These are phyloP conservation scores for Odontamblyopus rebecca DNA, from an alignment of 2,797 vertebrate species.

Conservation along the genomic window DNA sequence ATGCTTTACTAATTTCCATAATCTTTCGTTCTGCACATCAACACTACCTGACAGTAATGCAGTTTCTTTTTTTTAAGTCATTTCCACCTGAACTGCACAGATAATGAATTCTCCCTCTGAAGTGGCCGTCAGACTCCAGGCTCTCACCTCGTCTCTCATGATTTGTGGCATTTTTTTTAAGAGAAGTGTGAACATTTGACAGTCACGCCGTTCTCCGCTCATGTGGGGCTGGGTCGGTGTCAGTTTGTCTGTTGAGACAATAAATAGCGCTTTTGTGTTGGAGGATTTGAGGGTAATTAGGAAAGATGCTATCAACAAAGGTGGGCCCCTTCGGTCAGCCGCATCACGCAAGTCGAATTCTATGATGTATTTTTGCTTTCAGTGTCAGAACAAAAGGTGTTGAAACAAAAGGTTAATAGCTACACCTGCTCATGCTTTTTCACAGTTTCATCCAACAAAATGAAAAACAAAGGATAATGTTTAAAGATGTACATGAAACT, in stretches of 20 bases:
- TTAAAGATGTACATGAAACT: no score
- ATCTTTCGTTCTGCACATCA: constrained; percentile 3
- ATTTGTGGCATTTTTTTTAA: constrained; percentile 23
- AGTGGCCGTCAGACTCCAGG: constrained; percentile 12
- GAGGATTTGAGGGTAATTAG: neutral
- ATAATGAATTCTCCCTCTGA: constrained; percentile 60
- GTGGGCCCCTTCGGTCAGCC: neutral
- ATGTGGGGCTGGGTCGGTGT: neutral
- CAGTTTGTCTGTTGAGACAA: constrained; percentile 3
- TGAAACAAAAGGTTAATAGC: no score
- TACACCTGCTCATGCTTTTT: no score
- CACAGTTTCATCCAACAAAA: no score
- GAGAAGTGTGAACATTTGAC: constrained; percentile 23
- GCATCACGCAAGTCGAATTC: neutral
- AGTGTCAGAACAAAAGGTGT: neutral
- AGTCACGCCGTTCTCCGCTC: constrained; percentile 8
- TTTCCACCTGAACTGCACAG: constrained; percentile 56
- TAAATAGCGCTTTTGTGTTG: neutral
- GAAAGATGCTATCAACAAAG: neutral
- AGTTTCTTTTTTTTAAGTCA: constrained; percentile 38
- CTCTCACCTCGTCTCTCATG: constrained; percentile 58
- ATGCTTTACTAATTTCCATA: constrained; percentile 2
- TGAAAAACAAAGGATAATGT: no score
- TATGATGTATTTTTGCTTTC: neutral
- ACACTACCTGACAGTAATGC: constrained; percentile 6